phyloP scores from a whole-genome alignment of 2,113 vertebrate species.

The Corythaixoides concolor region DNA sequence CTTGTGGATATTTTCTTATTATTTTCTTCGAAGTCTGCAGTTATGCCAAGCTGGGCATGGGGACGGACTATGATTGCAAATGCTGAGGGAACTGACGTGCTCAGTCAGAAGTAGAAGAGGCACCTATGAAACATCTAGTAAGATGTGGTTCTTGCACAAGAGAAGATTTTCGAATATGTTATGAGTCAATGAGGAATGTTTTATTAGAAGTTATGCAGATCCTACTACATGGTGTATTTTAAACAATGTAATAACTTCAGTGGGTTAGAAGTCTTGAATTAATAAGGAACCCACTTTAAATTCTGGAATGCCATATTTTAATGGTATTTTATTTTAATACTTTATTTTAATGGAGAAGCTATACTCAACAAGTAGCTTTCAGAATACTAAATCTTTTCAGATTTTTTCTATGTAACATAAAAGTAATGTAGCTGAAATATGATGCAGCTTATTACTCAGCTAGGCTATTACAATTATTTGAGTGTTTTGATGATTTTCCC shows the following conservation, averaged over 20 bases:
- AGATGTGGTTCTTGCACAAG: not conserved
- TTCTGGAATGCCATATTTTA: not conserved
- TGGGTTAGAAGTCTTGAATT: not conserved
- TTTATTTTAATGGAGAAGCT: slow-evolving; percentile 15
- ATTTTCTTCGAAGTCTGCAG: not conserved
- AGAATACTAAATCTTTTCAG: not conserved
- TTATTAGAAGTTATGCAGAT: not conserved
- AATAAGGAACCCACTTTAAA: not conserved
- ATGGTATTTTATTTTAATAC: too few relatives aligned
- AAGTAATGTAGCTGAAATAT: slow-evolving; percentile 23
- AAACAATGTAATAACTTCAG: not conserved
- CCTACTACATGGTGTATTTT: not conserved
- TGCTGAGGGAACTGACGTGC: not conserved
- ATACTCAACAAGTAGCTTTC: slow-evolving; percentile 16
- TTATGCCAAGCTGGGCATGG: not conserved
- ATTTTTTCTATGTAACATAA: not conserved
- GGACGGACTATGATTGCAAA: not conserved
- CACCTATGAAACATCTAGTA: not conserved
- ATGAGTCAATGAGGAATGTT: not conserved
- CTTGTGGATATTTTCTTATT: not conserved
- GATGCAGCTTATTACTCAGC: not conserved
- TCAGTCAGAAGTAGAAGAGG: not conserved
- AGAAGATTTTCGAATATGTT: not conserved
- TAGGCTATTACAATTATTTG: not conserved
- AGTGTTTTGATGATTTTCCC: not conserved